These are phyloP conservation scores for Polymixis lichenea DNA, from an alignment of 2,888 invertebrate genomes.

Conservation along the genomic window DNA sequence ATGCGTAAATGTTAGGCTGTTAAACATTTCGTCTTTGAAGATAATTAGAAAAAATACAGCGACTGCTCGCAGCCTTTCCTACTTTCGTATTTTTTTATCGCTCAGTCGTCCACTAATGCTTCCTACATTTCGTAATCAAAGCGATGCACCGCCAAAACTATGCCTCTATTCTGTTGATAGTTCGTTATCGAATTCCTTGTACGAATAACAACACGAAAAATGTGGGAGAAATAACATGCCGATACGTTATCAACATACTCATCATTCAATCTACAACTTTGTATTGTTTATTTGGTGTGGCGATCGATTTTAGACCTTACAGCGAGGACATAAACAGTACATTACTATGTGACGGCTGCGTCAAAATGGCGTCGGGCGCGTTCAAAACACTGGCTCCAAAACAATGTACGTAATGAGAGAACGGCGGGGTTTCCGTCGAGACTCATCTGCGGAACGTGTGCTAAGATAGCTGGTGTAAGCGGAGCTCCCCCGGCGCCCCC, in stretches of 20 bases:
- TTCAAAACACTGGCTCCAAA: constrained; percentile 78
- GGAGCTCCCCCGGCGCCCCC: constrained; percentile 69
- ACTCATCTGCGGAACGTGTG: constrained; percentile 78
- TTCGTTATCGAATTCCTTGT: constrained; percentile 62
- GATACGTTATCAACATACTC: constrained; percentile 68
- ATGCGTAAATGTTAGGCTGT: constrained; percentile 58
- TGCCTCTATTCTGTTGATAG: constrained; percentile 48
- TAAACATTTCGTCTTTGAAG: constrained; percentile 37
- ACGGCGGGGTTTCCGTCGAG: constrained; percentile 78
- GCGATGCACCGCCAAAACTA: constrained; percentile 50
- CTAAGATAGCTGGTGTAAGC: constrained; percentile 68
- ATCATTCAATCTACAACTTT: constrained; percentile 67
- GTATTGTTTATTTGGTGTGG: constrained; percentile 59
- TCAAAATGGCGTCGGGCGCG: constrained; percentile 71
- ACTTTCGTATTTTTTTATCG: constrained; percentile 10
- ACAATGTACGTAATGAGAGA: constrained; percentile 80
- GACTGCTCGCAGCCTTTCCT: constrained; percentile 1
- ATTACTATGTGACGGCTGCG: constrained; percentile 57
- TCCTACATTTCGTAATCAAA: constrained; percentile 50
- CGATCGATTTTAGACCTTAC: constrained; percentile 63
- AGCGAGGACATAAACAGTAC: constrained; percentile 60
- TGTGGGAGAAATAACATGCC: constrained; percentile 61
- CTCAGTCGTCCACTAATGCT: constrained; percentile 24
- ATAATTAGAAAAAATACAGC: constrained; percentile 24
- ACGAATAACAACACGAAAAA: constrained; percentile 61